Percentiles rank a stretch among this genome's conserved stretches.
Conservation (phyloP, 2,113 vertebrate species). For the Calyptomena viridis region DNA sequence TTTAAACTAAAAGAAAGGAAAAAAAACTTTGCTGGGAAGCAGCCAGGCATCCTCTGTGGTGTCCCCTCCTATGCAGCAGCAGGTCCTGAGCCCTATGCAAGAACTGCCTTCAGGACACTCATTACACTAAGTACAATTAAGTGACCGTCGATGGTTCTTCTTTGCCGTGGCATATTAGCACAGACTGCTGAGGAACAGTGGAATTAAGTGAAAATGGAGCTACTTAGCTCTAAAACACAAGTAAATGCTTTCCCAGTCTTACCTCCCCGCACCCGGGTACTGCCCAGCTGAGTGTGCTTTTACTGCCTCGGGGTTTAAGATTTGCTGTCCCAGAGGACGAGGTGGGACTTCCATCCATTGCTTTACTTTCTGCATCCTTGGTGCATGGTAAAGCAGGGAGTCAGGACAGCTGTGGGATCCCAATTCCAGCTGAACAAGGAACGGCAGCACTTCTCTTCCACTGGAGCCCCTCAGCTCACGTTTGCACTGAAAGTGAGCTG, state of each 20-base stretch:
- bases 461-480: not conserved
- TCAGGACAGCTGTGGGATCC: not conserved
- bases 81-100: not conserved
- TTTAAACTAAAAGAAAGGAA: not conserved
- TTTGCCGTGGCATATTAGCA: not conserved
- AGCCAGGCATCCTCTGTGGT: not conserved
- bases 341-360: not conserved
- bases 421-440: not conserved
- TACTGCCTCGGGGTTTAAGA: not conserved
- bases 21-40: not conserved
- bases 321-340: not conserved
- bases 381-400: fast-evolving
- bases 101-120: not conserved
- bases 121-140: not conserved
- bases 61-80: not conserved
- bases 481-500: not conserved
- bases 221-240: not conserved
- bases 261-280: not conserved
- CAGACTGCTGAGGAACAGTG: not conserved
- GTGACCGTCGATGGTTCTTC: not conserved
- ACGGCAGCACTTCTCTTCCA: not conserved
- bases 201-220: not conserved
- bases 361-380: not conserved
- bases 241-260: not conserved
- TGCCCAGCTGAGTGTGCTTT: not conserved